These are phyloP conservation scores for Phocides pigmalion DNA, from an alignment of 1,140 invertebrate species.

Conservation along the genomic window DNA sequence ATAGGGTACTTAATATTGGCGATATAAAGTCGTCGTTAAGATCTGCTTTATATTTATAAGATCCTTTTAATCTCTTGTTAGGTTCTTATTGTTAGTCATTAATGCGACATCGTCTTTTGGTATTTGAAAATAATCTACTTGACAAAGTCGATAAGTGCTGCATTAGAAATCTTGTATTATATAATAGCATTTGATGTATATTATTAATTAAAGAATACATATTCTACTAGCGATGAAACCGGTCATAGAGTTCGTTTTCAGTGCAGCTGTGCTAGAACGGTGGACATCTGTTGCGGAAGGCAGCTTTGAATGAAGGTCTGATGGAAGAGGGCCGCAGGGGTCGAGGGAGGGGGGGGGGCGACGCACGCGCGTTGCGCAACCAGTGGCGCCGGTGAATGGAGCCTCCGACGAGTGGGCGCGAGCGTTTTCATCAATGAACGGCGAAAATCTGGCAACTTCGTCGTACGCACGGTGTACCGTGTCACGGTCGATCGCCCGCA, in stretches of 20 bases:
- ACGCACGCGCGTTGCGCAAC: conserved; percentile 72
- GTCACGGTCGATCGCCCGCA: conserved; percentile 64
- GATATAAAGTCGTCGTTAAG: conserved; percentile 55
- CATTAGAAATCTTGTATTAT: too few relatives aligned
- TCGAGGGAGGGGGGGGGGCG: conserved; percentile 38
- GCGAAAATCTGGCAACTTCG: conserved; percentile 73
- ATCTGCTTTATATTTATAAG: conserved; percentile 37
- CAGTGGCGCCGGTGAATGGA: conserved; percentile 77
- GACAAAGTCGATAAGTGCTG: too few relatives aligned
- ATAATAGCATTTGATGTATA: too few relatives aligned
- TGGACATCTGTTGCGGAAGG: conserved; percentile 63
- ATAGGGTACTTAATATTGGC: conserved; percentile 53
- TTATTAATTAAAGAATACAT: background rate
- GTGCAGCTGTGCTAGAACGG: conserved; percentile 33
- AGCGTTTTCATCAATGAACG: conserved; percentile 80
- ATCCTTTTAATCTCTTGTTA: conserved; percentile 21
- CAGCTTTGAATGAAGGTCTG: conserved; percentile 58
- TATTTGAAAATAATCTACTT: background rate
- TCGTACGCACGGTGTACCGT: conserved; percentile 67
- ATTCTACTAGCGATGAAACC: background rate
- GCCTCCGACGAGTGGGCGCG: conserved; percentile 68
- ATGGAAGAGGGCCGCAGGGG: conserved; percentile 34
- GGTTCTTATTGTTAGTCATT: conserved; percentile 10
- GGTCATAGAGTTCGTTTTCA: conserved; percentile 16
- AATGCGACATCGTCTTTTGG: background rate